Conservation (phyloP, 2,797 vertebrate genomes). For the Poeciliopsis gracilis region DNA sequence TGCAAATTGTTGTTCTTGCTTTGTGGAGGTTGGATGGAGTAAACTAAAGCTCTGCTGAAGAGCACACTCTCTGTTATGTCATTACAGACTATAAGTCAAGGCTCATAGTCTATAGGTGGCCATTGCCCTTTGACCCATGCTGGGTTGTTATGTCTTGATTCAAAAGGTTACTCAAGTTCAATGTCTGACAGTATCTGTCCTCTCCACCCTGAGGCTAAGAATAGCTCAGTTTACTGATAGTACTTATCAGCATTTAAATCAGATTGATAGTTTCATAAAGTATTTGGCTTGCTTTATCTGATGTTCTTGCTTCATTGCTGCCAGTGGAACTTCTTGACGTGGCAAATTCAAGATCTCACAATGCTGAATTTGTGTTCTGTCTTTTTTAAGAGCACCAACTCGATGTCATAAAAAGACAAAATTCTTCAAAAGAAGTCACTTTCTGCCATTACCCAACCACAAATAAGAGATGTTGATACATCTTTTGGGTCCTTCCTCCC, state of each 20-base stretch:
- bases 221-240: not conserved
- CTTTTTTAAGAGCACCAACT: not conserved
- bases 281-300: not conserved
- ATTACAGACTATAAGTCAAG: not conserved
- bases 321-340: not conserved
- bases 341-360: not conserved
- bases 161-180: slow-evolving; percentile 52
- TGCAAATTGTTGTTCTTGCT: slow-evolving; percentile 32
- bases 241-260: not conserved
- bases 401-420: not conserved
- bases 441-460: not conserved
- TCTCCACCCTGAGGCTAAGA: not conserved
- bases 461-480: not conserved
- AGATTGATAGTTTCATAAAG: not conserved
- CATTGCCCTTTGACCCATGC: slow-evolving; percentile 12
- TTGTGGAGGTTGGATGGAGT: slow-evolving; percentile 5
- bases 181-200: not conserved
- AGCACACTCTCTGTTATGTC: not conserved
- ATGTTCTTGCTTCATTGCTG: not conserved
- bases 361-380: not conserved
- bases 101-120: not conserved
- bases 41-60: not conserved
- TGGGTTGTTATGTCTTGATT: slow-evolving; percentile 14
- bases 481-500: not conserved
- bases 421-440: not conserved